Evolutionary conservation across 2,797 vertebrate species (phyloP), one percentile per base, ranked within the genome.

Genomic region (Pangasius larnaudii): DNA sequence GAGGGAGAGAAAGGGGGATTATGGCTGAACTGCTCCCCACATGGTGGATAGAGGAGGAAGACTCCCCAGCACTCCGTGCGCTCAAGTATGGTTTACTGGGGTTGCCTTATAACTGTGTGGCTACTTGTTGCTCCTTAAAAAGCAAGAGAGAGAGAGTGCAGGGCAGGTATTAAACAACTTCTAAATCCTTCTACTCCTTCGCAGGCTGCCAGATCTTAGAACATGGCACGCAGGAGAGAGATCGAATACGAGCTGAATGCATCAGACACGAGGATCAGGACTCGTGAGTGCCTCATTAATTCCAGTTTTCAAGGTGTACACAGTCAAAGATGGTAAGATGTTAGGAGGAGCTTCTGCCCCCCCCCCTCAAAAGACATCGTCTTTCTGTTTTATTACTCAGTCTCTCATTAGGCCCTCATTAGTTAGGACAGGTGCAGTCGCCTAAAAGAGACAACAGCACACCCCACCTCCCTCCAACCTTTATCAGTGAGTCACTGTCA

Each of bases 1-100:
- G 94, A 94, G 94, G 19, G 77, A 84, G 89, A 87, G 89, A 95
- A 94, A 95, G 96, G 94, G 95, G 97, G 98, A 98, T 99, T 98
- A 98, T 97, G 95, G 96, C 96, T 97, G 97, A 97, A 97, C 97
- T 97, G 96, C 97, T 98, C 96, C 96, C 94, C 92, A 93, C 96
- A 97, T 96, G 96, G 95, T 96, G 97, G 97, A 97, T 94, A 95
- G 97, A 93, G 96, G 96, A 96, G 96, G 96, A 96, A 90, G 95
- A 96, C 95, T 95, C 95, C 94, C 93, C 63, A 92, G 71, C 87
- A 90, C 89, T 88, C 91, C 24, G 16, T 49, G 80, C 89, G 89
- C 93, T 94, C 92, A 93, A 93, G 91, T 93, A 91, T 58, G 89
- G 85, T 88, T 81, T 79, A 30, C 61, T 53, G 88, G 80, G 75